Evolutionary conservation across 2,888 invertebrate species (phyloP), one percentile per base, ranked within the genome.

Genomic region (Conops quadrifasciatus): DNA sequence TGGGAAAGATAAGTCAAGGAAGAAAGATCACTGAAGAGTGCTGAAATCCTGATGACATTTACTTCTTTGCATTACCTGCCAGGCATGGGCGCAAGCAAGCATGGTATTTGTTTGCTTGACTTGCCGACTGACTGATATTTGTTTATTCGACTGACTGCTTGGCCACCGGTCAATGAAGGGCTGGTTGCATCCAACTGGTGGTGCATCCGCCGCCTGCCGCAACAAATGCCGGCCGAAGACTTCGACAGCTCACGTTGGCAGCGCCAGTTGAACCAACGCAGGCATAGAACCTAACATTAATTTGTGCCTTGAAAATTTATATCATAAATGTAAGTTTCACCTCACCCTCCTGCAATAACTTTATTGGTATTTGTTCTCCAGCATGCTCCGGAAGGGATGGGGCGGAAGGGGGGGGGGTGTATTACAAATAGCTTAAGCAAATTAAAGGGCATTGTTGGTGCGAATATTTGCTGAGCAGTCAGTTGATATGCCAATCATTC

Each of bases 401-500:
- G 28, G 60, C 13, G 1, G 3, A 19, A 28, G 36, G 16, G 16
- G 2, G 36, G 36, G 19, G 3, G 7, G 16, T 4, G 19, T 28
- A 15, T 15, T 28, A 26, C 47, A 9, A 28, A 19, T 13, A 51
- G 26, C 9, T 30, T 49, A 30, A 65, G 49, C 28, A 65, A 65
- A 65, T 65, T 65, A 26, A 24, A 65, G 47, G 49, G 49, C 28
- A 26, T 65, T 28, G 49, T n/a, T 16, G n/a, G 45, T 65, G 65
- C 30, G 51, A 65, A 65, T 19, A 65, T n/a, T 47, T 19, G 49
- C 36, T 30, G 24, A 43, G 49, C 19, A 21, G 30, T 4, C 36
- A 36, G 36, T 65, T 65, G 65, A 65, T 65, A 65, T 65, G 51
- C 51, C 51, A 65, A 65, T 65, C 65, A 65, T 51, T 51, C n/a